Percentiles rank a stretch among this genome's conserved stretches.
phyloP scores from a whole-genome alignment of 1,140 invertebrate species.

The Heliconius hewitsoni region DNA sequence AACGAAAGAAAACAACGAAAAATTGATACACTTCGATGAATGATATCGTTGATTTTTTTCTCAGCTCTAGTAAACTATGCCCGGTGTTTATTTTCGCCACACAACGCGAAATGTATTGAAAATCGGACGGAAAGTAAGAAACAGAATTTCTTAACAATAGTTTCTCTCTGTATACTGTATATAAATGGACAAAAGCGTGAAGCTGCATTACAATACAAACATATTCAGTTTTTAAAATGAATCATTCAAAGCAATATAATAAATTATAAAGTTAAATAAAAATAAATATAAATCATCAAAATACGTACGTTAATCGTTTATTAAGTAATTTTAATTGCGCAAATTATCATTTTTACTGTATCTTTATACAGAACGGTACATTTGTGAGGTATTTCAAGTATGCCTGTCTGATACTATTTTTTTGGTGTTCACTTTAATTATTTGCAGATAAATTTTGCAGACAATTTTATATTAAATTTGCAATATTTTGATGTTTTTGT shows the following conservation, averaged over 20 bases:
- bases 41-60: no score
- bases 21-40: no score
- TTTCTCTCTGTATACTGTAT: no score
- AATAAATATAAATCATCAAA: background rate
- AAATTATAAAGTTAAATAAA: background rate
- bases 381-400: background rate
- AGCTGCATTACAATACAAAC: no score
- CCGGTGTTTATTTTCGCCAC: no score
- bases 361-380: constrained; percentile 10
- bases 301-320: constrained; percentile 2
- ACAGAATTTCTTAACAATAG: no score
- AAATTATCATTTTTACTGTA: constrained; percentile 14
- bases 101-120: no score
- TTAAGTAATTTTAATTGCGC: constrained; percentile 13
- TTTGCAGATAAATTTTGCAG: background rate
- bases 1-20: no score
- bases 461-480: no score
- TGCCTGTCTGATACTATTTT: background rate
- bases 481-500: background rate
- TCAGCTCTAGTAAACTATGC: no score
- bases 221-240: background rate
- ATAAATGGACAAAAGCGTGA: no score
- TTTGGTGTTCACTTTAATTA: background rate
- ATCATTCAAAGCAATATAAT: background rate
- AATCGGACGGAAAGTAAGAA: no score